Evolutionary conservation across 2,888 invertebrate genomes (phyloP).

Genomic region (Phalera bucephala): DNA sequence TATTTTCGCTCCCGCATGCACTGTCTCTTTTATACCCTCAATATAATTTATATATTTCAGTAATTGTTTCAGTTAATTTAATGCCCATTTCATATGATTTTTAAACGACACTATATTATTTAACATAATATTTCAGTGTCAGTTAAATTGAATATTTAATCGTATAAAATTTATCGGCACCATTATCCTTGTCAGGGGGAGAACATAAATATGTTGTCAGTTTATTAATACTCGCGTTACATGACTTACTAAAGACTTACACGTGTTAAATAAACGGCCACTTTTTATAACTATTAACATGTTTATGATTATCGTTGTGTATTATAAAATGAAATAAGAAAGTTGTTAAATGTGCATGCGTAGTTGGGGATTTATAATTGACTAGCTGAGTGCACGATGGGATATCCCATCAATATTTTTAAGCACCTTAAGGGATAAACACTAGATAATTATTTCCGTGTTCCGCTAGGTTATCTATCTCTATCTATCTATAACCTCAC

Average conservation of each 20-base stretch:
- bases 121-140: constrained; percentile 41
- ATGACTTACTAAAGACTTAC: constrained; percentile 50
- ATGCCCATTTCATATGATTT: constrained; percentile 27
- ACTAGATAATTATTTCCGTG: too few species aligned
- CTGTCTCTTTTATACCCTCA: too few species aligned
- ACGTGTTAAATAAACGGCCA: constrained; percentile 52
- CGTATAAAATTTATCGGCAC: constrained; percentile 58
- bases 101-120: constrained; percentile 16
- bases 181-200: constrained; percentile 56
- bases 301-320: constrained; percentile 31
- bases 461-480: too few species aligned
- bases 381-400: too few species aligned
- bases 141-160: constrained; percentile 47
- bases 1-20: too few species aligned
- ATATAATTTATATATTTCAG: too few species aligned
- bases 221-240: constrained; percentile 62
- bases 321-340: constrained; percentile 3
- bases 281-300: constrained; percentile 43
- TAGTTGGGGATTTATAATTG: too few species aligned
- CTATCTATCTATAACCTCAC: too few species aligned
- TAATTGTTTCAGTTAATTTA: neutral
- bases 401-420: too few species aligned
- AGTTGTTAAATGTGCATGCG: neutral
- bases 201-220: constrained; percentile 70
- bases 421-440: too few species aligned